A percentile compares a stretch with the other conserved stretches of the same genome.
phyloP scores from a whole-genome alignment of 2,888 invertebrate genomes.

The Drosophila setosimentum region DNA sequence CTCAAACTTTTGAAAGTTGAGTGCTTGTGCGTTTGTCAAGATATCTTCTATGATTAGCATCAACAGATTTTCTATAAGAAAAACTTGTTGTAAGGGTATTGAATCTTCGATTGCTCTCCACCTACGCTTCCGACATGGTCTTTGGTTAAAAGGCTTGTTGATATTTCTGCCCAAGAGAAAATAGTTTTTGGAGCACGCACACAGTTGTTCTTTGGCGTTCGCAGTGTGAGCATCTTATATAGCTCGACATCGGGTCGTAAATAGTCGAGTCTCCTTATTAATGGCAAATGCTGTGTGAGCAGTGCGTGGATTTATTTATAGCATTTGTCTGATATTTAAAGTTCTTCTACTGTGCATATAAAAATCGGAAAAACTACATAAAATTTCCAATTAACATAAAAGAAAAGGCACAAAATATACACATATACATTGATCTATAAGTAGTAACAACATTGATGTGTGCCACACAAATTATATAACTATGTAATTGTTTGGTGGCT shows the following conservation, averaged over 20 bases:
- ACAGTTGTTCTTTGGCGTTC: slow-evolving; percentile 66
- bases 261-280: slow-evolving; percentile 21
- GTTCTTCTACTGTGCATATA: slow-evolving; percentile 15
- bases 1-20: background rate
- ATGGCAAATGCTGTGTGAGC: slow-evolving; percentile 46
- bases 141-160: slow-evolving; percentile 5
- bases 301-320: slow-evolving; percentile 74
- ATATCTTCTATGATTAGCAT: background rate
- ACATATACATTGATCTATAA: background rate
- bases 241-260: slow-evolving; percentile 31
- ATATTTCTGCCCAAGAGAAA: slow-evolving; percentile 41
- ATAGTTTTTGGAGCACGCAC: slow-evolving; percentile 51
- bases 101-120: background rate
- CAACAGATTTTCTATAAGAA: background rate
- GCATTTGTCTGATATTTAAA: slow-evolving; percentile 62
- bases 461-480: slow-evolving; percentile 54
- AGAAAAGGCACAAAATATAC: background rate
- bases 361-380: slow-evolving; percentile 21
- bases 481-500: slow-evolving; percentile 46
- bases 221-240: slow-evolving; percentile 43
- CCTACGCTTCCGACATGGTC: background rate
- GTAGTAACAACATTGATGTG: background rate
- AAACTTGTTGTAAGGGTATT: slow-evolving; percentile 15
- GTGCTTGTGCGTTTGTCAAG: background rate
- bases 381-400: slow-evolving; percentile 40